phyloP scores from a whole-genome alignment of 2,113 vertebrate species.

The cat (Felis catus) region F.catus_Fca126_mat1.0 CM031418.1:109581001-109581500 shows the following conservation, averaged over 20 bases:
- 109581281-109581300: background rate
- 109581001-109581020: conserved; percentile 41
- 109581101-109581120: background rate
- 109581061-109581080: background rate
- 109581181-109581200: background rate
- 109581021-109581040: conserved; percentile 15
- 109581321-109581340: background rate
- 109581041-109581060: background rate
- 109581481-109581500: background rate
- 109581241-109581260: background rate
- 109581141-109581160: background rate
- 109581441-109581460: background rate
- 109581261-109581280: background rate
- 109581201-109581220: background rate
- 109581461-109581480: background rate
- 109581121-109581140: background rate
- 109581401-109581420: fast-evolving
- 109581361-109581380: background rate
- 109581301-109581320: background rate
- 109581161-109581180: background rate
- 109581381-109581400: background rate
- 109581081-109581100: conserved; percentile 15
- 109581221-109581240: background rate
- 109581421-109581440: background rate
- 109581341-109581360: background rate